A percentile compares a stretch with the other conserved stretches of the same genome.
Evolutionary conservation across 2,113 vertebrate genomes (phyloP).

Genomic region (Phaethon lepturus): DNA sequence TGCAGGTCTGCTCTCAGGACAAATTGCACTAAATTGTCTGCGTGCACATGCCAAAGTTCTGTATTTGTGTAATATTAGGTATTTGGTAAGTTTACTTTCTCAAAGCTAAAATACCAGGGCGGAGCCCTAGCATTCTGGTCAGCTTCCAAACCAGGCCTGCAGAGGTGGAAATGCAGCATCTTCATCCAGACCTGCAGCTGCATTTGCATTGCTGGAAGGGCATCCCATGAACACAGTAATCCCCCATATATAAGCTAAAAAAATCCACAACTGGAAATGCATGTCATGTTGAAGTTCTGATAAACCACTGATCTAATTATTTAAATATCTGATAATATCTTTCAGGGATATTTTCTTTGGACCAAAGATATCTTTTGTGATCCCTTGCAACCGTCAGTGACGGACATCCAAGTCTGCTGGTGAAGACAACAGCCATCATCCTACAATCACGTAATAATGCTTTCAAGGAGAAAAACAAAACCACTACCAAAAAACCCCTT

Average conservation of each 20-base stretch:
- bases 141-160: neutral
- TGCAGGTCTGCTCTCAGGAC: neutral
- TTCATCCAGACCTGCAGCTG: neutral
- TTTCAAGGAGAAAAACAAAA: neutral
- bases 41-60: neutral
- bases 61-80: neutral
- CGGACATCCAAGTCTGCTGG: neutral
- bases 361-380: slow-evolving; percentile 83
- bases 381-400: slow-evolving; percentile 79
- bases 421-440: neutral
- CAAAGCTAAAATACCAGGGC: neutral
- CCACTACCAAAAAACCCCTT: neutral
- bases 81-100: neutral
- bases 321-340: slow-evolving; percentile 55
- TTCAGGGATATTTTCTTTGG: slow-evolving; percentile 86
- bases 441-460: neutral
- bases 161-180: neutral
- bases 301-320: neutral
- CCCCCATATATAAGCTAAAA: neutral
- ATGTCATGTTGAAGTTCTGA: neutral
- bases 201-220: neutral
- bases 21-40: neutral
- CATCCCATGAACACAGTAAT: neutral
- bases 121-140: neutral
- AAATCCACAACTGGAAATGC: neutral